Base-by-base conservation (phyloP, 1,140 invertebrate species). In the Whitmania pigra region DNA sequence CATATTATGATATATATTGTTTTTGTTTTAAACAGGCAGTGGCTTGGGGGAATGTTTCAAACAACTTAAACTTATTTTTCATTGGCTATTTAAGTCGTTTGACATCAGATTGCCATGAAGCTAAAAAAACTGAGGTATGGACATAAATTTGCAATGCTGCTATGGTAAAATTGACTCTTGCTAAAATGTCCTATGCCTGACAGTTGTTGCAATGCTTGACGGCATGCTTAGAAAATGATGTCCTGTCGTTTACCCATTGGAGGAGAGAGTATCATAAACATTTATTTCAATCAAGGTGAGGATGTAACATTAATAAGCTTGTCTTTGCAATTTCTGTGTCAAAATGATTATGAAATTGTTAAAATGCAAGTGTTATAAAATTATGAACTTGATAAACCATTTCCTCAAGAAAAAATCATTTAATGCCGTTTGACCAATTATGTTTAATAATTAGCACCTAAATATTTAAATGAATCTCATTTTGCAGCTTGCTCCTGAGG, bases 231-330 rank as follows among this genome's bases (percentile, higher is more conserved):
- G 71, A 71, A 5, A 77, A 74, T 36, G 82, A 83, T 73, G 75
- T 77, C 66, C 79, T 78, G 17, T 80, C 79, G 40, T 82, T 77
- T 73, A 78, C 77, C 76, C 76, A 78, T 15, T 83, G 82, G 82
- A 77, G 78, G 70, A 80, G 82, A 75, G 76, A 81, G 72, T 83
- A 82, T 71, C 77, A 77, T 15, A 81, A 81, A 67, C 78, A 78
- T 53, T 80, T 82, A 15, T 40, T 71, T 22, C 78, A 80, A 73
- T 81, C 81, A 17, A 78, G 80, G 81, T 82, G 72, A 74, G 75
- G 55, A 2, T 36, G n/a, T n/a, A n/a, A n/a, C n/a, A n/a, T n/a
- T n/a, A n/a, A n/a, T 36, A 36, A 36, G 31, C 31, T 36, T 3
- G 6, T n/a, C 31, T 6, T 36, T 36, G 31, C 31, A 36, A 36